Percentiles rank a stretch among this genome's conserved stretches.
Conservation (phyloP, 1,140 invertebrate species). For the Phymastichus coffea region DNA sequence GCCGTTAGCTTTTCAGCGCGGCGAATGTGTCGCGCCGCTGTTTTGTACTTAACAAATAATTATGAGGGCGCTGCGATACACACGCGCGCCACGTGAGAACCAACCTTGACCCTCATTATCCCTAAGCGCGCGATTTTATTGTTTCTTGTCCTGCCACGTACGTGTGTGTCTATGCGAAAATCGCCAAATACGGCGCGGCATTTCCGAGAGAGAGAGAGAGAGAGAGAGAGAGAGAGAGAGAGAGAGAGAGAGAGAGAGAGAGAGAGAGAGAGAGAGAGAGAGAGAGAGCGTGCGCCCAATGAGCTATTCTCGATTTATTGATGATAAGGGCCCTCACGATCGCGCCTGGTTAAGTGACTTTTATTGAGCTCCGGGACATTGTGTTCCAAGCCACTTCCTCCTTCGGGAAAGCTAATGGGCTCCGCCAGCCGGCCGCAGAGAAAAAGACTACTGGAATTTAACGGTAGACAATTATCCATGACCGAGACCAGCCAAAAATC, state of each 20-base stretch:
- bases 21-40: neutral
- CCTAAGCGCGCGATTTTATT: neutral
- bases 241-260: too few species aligned
- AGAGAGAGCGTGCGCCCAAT: neutral
- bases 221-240: too few species aligned
- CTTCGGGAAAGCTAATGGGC: constrained; percentile 42
- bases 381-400: too few species aligned
- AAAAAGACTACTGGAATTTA: too few species aligned
- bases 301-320: constrained; percentile 22
- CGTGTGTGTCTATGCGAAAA: too few species aligned
- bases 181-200: neutral
- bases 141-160: too few species aligned
- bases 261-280: too few species aligned
- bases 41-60: neutral
- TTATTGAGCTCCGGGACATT: too few species aligned
- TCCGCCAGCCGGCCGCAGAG: constrained; percentile 3
- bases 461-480: too few species aligned
- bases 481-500: too few species aligned
- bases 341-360: too few species aligned
- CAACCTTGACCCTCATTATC: constrained; percentile 29
- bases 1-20: neutral
- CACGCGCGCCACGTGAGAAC: neutral
- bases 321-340: constrained; percentile 12
- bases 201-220: too few species aligned
- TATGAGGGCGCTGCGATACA: neutral